Base-by-base conservation (phyloP, 2,113 vertebrate species). In the Antennarius striatus region DNA sequence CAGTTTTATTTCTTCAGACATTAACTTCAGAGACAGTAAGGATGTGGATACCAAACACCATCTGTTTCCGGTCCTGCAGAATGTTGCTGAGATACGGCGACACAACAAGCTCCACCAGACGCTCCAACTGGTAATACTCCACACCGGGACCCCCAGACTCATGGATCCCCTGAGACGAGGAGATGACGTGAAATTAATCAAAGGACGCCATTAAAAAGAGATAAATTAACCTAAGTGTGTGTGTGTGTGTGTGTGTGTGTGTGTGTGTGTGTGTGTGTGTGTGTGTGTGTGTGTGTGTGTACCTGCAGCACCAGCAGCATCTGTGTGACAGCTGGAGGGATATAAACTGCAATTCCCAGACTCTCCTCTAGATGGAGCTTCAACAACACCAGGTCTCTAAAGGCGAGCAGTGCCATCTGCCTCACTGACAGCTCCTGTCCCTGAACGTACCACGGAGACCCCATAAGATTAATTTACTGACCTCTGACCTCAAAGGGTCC, bases 261-360 rank as follows among this genome's bases (percentile, higher is more conserved):
- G 22, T 22, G 22, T 22, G 22, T 22, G 22, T 22, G 1, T 22
- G 22, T 22, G 22, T 22, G 22, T 22, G 22, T 22, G 42, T 9
- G 13, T 39, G 53, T 52, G 45, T 52, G 36, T 47, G 40, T 42
- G 39, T 40, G 56, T 11, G 47, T 52, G 59, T 46, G 13, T 22
- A 89, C 97, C 95, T 98, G 96, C 62, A 98, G 91, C 74, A 98
- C 85, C 50, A 98, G 92, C 73, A 98, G 89, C 97, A 98, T 98
- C 90, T 98, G 97, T 48, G 95, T 91, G 46, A 98, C 92, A 56
- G 95, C 10, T 0, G 95, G 87, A 10, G 95, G 96, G 1, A 91
- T 51, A 13, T 83, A 92, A 0, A 86, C 65, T 52, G 86, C 76
- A 42, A 13, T 69, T n/a, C 91, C 86, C 79, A 98, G 89, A 73